Evolutionary conservation across 2,888 invertebrate genomes (phyloP).

Genomic region (Onthophagus sagittarius): DNA sequence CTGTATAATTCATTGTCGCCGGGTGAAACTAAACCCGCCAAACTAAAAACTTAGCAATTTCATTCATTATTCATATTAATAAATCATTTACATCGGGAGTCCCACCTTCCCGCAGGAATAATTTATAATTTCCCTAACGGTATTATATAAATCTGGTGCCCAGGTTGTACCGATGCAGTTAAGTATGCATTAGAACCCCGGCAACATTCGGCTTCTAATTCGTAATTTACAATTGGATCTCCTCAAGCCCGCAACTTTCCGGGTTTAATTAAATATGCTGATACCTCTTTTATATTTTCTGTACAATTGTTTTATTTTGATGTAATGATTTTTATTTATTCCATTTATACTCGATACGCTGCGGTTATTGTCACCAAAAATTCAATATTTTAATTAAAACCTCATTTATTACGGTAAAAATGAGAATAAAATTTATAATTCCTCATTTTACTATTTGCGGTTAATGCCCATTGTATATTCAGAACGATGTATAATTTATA

Average conservation of each 20-base stretch:
- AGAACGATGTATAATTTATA: too few relatives aligned
- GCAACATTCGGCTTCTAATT: neutral
- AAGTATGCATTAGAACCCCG: constrained; percentile 1
- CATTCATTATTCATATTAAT: constrained; percentile 13
- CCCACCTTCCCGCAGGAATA: neutral
- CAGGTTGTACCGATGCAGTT: constrained; percentile 1
- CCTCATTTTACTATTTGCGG: too few relatives aligned
- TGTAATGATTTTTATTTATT: too few relatives aligned
- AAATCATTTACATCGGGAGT: constrained; percentile 11
- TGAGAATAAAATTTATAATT: too few relatives aligned
- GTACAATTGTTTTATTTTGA: too few relatives aligned
- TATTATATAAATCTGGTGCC: constrained; percentile 3
- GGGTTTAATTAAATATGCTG: neutral
- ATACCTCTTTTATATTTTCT: too few relatives aligned
- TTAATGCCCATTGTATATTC: too few relatives aligned
- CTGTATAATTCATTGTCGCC: constrained; percentile 9
- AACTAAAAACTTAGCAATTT: constrained; percentile 12
- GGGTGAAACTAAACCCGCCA: neutral
- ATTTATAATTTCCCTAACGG: constrained; percentile 10
- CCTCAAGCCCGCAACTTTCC: neutral
- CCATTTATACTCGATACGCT: too few relatives aligned
- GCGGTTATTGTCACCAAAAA: too few relatives aligned
- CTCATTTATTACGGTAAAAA: too few relatives aligned
- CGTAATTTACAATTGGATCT: neutral
- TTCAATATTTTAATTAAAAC: too few relatives aligned